phyloP scores from a whole-genome alignment of 2,888 invertebrate species.

The Phyllotreta cruciferae region DNA sequence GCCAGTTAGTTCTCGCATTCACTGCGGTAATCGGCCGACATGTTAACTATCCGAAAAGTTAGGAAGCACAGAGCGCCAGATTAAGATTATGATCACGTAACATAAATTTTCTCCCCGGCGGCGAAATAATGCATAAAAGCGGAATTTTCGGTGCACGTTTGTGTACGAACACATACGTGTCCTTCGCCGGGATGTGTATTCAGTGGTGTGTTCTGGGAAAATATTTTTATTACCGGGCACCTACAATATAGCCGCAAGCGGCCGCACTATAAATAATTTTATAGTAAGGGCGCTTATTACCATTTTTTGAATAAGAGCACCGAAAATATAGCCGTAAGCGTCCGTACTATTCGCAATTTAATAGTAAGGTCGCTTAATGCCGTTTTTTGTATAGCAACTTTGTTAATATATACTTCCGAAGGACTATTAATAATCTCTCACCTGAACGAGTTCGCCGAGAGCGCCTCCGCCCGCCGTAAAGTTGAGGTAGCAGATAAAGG shows the following conservation, averaged over 20 bases:
- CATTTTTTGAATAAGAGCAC: too few species aligned
- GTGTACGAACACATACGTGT: slow-evolving; percentile 5
- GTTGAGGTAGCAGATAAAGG: slow-evolving; percentile 82
- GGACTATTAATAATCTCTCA: slow-evolving; percentile 51
- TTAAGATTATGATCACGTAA: slow-evolving; percentile 32
- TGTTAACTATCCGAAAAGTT: slow-evolving; percentile 26
- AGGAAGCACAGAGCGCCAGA: slow-evolving; percentile 9
- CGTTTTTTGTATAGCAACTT: too few species aligned
- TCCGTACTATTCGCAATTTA: too few species aligned
- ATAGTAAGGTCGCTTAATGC: too few species aligned
- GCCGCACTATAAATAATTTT: too few species aligned
- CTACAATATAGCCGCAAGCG: too few species aligned
- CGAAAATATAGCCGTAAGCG: too few species aligned
- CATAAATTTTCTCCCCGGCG: slow-evolving; percentile 24
- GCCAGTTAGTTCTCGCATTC: slow-evolving; percentile 9
- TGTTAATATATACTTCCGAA: too few species aligned
- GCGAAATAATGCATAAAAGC: slow-evolving; percentile 24
- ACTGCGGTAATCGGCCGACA: slow-evolving; percentile 15
- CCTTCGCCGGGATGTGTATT: too few species aligned
- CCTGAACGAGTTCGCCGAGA: slow-evolving; percentile 83
- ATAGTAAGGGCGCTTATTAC: too few species aligned
- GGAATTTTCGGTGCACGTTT: slow-evolving; percentile 21
- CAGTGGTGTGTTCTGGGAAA: too few species aligned
- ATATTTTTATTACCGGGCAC: too few species aligned
- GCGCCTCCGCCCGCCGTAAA: slow-evolving; percentile 79